phyloP scores from a whole-genome alignment of 1,140 invertebrate species.

The Diorhabda elongata region DNA sequence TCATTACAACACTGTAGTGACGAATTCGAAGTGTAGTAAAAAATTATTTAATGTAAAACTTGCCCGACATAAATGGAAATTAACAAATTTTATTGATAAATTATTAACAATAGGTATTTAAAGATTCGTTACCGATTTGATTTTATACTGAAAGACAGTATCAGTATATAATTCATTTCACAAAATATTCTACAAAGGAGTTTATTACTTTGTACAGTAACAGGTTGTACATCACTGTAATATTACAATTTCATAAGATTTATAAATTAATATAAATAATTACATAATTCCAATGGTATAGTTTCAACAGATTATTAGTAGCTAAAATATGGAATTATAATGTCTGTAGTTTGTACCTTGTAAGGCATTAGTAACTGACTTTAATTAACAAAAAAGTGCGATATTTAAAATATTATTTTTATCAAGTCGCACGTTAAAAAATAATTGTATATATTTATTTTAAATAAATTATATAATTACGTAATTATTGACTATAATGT shows the following conservation, averaged over 20 bases:
- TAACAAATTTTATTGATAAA: slow-evolving; percentile 9
- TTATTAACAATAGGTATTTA: slow-evolving; percentile 12
- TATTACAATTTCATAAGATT: slow-evolving; percentile 19
- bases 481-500: no score
- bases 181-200: slow-evolving; percentile 21
- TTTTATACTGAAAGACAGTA: slow-evolving; percentile 9
- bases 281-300: slow-evolving; percentile 18
- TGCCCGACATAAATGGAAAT: slow-evolving; percentile 7
- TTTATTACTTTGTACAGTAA: slow-evolving; percentile 22
- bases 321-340: slow-evolving; percentile 9
- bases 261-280: slow-evolving; percentile 28
- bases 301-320: slow-evolving; percentile 24
- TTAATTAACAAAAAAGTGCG: no score
- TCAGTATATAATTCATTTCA: slow-evolving; percentile 17
- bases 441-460: no score
- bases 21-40: not conserved
- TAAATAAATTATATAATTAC: no score
- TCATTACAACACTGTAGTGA: slow-evolving; percentile 1
- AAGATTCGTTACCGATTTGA: slow-evolving; percentile 10
- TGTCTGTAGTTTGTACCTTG: no score
- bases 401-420: no score
- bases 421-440: no score
- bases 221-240: slow-evolving; percentile 23
- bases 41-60: slow-evolving; percentile 5
- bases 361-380: no score